Base-by-base conservation (phyloP, 2,113 vertebrate genomes). In the Ramphastos sulfuratus region DNA sequence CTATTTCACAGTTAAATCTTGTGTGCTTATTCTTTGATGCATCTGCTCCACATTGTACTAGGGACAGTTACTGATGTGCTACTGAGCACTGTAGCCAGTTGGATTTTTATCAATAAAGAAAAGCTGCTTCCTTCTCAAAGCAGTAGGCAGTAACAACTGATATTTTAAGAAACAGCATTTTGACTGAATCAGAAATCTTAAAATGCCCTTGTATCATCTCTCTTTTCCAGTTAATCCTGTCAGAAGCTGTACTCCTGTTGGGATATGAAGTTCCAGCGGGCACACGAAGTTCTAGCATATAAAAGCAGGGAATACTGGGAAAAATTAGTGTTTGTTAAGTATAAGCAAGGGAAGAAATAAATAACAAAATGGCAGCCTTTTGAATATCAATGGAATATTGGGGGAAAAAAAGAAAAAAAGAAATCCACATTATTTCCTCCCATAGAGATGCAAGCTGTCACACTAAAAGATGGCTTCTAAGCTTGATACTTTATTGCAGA, bases 1-100 rank as follows among this genome's bases (percentile, higher is more conserved):
- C 2, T 72, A 67, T 92, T 78, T 69, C 77, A 27, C 10, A 24
- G 11, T 24, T 72, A 61, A 35, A 17, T 70, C 54, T 78, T 23
- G 2, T 75, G 65, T 31, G 1, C 35, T 76, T 81, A 17, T 9
- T 44, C 42, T 77, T 82, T 37, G 12, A 30, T 50, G 33, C 7
- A 27, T 81, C 21, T 71, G 44, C 9, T 69, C 9, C 7, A 52
- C 6, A 28, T 23, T 16, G 64, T 28, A 42, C 10, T 30, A 9
- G 33, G 58, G 13, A 31, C 27, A 63, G 17, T 4, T 75, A 16
- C 44, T 9, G 11, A 5, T 20, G 30, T 12, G 21, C 5, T 66
- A 30, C 2, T 19, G 7, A 82, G 8, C 5, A 0, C 4, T 82
- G 23, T 7, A 73, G n/a, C 4, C 35, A 89, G 1, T 1, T 70